Percentiles rank a stretch among this genome's conserved stretches.
Evolutionary conservation across 2,113 vertebrate species (phyloP).

Genomic region (Galemys pyrenaicus): DNA sequence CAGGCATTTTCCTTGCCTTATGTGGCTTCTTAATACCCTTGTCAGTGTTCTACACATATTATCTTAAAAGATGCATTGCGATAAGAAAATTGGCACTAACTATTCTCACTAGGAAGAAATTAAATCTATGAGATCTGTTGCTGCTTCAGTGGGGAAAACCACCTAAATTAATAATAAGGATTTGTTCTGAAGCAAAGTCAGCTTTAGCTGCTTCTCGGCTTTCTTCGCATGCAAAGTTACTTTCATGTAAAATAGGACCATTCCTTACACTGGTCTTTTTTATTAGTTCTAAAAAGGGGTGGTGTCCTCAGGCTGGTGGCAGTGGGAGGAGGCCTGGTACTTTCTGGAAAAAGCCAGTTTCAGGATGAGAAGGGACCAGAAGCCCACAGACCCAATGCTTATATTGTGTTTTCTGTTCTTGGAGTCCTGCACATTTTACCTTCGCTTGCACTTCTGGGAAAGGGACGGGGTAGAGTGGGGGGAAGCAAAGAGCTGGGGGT

Average conservation of each 20-base stretch:
- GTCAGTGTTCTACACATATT: constrained; percentile 73
- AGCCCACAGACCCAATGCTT: background rate
- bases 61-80: constrained; percentile 82
- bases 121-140: constrained; percentile 83
- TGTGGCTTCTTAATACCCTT: constrained; percentile 22
- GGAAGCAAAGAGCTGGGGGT: background rate
- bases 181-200: constrained; percentile 84
- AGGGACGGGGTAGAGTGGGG: background rate
- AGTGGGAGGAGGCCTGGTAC: constrained; percentile 71
- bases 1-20: background rate
- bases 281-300: constrained; percentile 84
- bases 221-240: constrained; percentile 85
- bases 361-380: background rate
- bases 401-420: background rate
- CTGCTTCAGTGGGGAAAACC: constrained; percentile 81
- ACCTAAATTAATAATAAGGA: constrained; percentile 86
- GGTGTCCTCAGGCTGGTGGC: constrained; percentile 80
- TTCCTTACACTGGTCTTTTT: constrained; percentile 84
- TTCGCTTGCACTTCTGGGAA: background rate
- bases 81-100: constrained; percentile 81
- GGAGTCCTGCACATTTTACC: background rate
- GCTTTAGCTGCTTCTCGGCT: constrained; percentile 84
- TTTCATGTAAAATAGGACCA: constrained; percentile 84
- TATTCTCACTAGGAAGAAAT: constrained; percentile 84
- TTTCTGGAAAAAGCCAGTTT: constrained; percentile 80